Base-by-base conservation (phyloP, 1,140 invertebrate genomes). In the Cherax destructor region DNA sequence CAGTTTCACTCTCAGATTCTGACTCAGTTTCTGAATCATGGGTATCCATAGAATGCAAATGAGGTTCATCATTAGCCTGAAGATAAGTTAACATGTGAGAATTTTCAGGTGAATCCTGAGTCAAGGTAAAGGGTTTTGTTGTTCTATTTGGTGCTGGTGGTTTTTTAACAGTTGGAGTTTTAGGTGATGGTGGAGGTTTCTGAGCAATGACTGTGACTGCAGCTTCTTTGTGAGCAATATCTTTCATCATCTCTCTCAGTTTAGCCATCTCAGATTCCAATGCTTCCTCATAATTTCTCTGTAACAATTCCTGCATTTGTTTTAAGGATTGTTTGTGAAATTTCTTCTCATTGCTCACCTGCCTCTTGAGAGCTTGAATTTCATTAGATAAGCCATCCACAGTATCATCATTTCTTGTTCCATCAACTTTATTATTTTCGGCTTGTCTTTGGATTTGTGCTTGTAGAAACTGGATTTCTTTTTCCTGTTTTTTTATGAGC, bases 161-260 rank as follows among this genome's bases (percentile, higher is more conserved):
- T 74, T 79, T 85, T 65, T 41, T 80, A 2, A n/a, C 24, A 9
- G 47, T 50, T n/a, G 78, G 24, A 30, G 76, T 69, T 72, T 79
- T 91, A 0, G 83, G 76, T 7, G 89, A 91, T 21, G 89, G 83
- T 59, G 88, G 88, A 50, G 89, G 89, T 24, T 91, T 91, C 24
- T 86, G 81, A 18, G 81, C 65, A 16, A 85, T 72, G 13, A 52
- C 59, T 30, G 81, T 56, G 47, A 69, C 41, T 69, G 83, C 4
- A 49, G 89, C 49, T n/a, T 91, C 89, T 65, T 69, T 24, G 11
- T 52, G 83, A 11, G 89, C 52, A n/a, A 91, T 69, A 24, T 91
- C 89, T 41, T 79, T 85, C 89, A 91, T 86, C 83, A 91, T 91
- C 41, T 50, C 83, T 24, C 56, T 52, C 7, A 91, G 76, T 69